A percentile compares a stretch with the other conserved stretches of the same genome.
These are phyloP conservation scores for Auanema sp. DNA, from an alignment of 2,888 invertebrate species.

Conservation along the genomic window DNA sequence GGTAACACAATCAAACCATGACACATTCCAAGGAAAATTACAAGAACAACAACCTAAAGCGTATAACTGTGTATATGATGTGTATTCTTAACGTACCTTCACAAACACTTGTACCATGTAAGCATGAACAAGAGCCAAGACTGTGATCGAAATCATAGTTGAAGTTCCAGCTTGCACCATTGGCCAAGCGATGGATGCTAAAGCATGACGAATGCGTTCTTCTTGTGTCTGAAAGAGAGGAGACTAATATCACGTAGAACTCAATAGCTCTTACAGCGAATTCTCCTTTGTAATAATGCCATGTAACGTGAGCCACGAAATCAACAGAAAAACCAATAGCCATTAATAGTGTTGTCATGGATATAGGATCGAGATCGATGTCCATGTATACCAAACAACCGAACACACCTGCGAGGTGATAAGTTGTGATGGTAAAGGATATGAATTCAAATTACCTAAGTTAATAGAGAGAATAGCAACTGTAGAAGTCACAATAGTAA, in stretches of 20 bases:
- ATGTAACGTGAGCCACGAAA: slow-evolving; percentile 62
- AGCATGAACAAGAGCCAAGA: slow-evolving; percentile 56
- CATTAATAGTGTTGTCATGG: slow-evolving; percentile 57
- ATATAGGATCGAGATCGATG: slow-evolving; percentile 62
- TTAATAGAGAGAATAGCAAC: slow-evolving; percentile 60
- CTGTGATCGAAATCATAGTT: slow-evolving; percentile 53
- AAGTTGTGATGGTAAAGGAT: not conserved
- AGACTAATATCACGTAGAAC: not conserved
- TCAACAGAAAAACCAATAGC: slow-evolving; percentile 63
- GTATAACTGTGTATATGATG: not conserved
- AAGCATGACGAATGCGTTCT: slow-evolving; percentile 57
- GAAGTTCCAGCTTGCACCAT: slow-evolving; percentile 62
- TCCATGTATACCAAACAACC: slow-evolving; percentile 57
- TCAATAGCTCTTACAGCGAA: slow-evolving; percentile 28
- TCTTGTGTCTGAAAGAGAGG: slow-evolving; percentile 39
- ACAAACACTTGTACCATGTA: slow-evolving; percentile 63
- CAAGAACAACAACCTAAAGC: slow-evolving; percentile 54
- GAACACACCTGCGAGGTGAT: slow-evolving; percentile 48
- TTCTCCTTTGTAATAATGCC: slow-evolving; percentile 64
- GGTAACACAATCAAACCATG: slow-evolving; percentile 62
- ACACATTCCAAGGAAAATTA: slow-evolving; percentile 57
- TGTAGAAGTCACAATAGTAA: slow-evolving; percentile 58
- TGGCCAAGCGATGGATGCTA: slow-evolving; percentile 62
- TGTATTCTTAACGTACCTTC: slow-evolving; percentile 24
- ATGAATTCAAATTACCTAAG: slow-evolving; percentile 28